A percentile compares a stretch with the other conserved stretches of the same genome.
These are phyloP conservation scores for Yponomeuta evonymella DNA, from an alignment of 2,888 invertebrate species.

Conservation along the genomic window DNA sequence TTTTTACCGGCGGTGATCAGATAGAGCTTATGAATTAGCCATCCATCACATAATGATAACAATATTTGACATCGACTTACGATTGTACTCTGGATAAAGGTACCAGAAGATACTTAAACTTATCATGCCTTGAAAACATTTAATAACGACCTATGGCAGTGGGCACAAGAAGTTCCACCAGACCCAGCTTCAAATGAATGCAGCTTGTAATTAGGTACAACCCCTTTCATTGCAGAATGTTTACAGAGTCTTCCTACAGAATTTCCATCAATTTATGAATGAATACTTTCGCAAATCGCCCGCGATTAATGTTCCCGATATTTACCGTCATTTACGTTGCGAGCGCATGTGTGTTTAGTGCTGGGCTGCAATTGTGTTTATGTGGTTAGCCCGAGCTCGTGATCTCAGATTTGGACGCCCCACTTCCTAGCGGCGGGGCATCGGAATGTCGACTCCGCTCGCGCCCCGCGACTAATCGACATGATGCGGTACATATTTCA, in stretches of 20 bases:
- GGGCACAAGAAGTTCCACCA: neutral
- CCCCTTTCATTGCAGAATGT: neutral
- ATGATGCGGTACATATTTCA: conserved; percentile 58
- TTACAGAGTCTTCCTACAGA: neutral
- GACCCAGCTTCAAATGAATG: neutral
- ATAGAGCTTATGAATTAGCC: conserved; percentile 56
- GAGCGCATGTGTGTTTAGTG: conserved; percentile 3
- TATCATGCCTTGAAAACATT: neutral
- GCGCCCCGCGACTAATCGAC: conserved; percentile 19
- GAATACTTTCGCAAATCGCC: conserved; percentile 15
- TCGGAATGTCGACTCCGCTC: conserved; percentile 32
- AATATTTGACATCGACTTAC: conserved; percentile 64
- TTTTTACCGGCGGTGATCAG: conserved; percentile 59
- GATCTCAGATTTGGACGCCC: conserved; percentile 63
- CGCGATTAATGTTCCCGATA: conserved; percentile 16
- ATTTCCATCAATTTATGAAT: conserved; percentile 5
- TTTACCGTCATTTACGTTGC: conserved; percentile 8
- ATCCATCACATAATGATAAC: conserved; percentile 71
- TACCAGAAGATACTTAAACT: neutral
- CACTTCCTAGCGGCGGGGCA: conserved; percentile 34
- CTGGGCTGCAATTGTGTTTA: conserved; percentile 2
- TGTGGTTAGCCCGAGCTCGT: conserved; percentile 29
- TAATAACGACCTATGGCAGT: neutral
- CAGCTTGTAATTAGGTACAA: neutral
- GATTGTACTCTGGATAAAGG: conserved; percentile 53